A percentile compares a stretch with the other conserved stretches of the same genome.
Conservation (phyloP, 2,113 vertebrate species). For the Empidonax alnorum region DNA sequence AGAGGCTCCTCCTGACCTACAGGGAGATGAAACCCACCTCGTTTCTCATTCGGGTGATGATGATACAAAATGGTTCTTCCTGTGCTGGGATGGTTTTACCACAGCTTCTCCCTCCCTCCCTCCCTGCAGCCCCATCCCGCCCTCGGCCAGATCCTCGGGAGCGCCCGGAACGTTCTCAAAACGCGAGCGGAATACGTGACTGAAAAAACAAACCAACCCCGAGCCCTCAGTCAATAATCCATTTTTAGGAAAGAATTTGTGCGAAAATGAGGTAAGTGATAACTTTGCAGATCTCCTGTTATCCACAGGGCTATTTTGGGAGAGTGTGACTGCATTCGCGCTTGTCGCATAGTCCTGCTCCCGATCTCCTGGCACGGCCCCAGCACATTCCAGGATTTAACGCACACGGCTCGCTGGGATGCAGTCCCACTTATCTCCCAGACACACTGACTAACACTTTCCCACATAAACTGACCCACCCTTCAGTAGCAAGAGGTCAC, state of each 20-base stretch:
- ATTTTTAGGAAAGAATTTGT: slow-evolving; percentile 44
- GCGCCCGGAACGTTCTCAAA: background rate
- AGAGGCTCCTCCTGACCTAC: background rate
- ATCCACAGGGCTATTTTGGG: slow-evolving; percentile 71
- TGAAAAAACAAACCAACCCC: background rate
- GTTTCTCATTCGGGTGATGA: background rate
- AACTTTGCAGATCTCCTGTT: slow-evolving; percentile 58
- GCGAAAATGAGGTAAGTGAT: slow-evolving; percentile 68
- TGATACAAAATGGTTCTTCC: background rate
- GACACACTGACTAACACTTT: slow-evolving; percentile 49
- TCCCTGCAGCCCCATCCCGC: background rate
- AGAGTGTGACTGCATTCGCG: slow-evolving; percentile 43
- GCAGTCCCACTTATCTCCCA: slow-evolving; percentile 61
- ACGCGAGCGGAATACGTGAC: background rate
- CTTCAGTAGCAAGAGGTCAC: slow-evolving; percentile 48
- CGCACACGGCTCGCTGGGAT: slow-evolving; percentile 31
- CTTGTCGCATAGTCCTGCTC: slow-evolving; percentile 68
- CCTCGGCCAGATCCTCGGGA: background rate
- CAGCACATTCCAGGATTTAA: slow-evolving; percentile 69
- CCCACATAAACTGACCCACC: slow-evolving; percentile 61
- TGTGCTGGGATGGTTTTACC: background rate
- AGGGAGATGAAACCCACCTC: background rate
- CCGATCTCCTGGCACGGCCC: slow-evolving; percentile 70
- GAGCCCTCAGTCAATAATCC: slow-evolving; percentile 8
- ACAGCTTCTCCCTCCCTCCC: background rate